Base-by-base conservation (phyloP, 2,797 vertebrate species). In the Enoplosus armatus region DNA sequence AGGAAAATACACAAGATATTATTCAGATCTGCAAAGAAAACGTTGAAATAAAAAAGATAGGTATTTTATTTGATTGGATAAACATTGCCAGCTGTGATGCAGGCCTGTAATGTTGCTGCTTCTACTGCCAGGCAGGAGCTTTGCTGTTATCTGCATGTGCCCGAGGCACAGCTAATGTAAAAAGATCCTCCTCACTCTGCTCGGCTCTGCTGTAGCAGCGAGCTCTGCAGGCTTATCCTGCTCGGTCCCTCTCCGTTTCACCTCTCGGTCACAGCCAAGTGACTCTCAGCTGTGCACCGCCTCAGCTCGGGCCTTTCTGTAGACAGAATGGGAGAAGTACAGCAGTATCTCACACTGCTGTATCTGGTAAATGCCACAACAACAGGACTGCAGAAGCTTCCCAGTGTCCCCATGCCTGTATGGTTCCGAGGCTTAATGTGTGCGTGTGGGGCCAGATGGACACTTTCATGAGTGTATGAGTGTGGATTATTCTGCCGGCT, bases 401-500 rank as follows among this genome's bases (percentile, higher is more conserved):
- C 76, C 81, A 77, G 86, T 82, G 86, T 87, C 82, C 81, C 82
- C 70, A 41, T 72, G 84, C 87, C 82, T 83, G 76, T 80, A 91
- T 93, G 95, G 91, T 95, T 95, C 94, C 87, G 94, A 69, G 94
- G 95, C 92, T 93, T 95, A 95, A 95, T 95, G 94, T 95, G 95
- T 91, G 93, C 92, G 82, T 83, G 83, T 60, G 79, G 93, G 95
- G 95, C 96, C 97, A 98, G 97, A 97, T 98, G 97, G 97, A 97
- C 95, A 97, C 95, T 96, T 96, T 96, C 95, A 96, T 96, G 95
- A 97, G 95, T 95, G 94, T 95, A 89, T 95, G 94, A 97, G 95
- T 91, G 80, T 96, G 97, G 97, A 97, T 98, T 98, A 97, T 97
- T 97, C 95, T 94, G 96, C 96, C 94, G 95, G 94, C 96, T 97